Base-by-base conservation (phyloP, 2,113 vertebrate species). In the Engraulis encrasicolus region DNA sequence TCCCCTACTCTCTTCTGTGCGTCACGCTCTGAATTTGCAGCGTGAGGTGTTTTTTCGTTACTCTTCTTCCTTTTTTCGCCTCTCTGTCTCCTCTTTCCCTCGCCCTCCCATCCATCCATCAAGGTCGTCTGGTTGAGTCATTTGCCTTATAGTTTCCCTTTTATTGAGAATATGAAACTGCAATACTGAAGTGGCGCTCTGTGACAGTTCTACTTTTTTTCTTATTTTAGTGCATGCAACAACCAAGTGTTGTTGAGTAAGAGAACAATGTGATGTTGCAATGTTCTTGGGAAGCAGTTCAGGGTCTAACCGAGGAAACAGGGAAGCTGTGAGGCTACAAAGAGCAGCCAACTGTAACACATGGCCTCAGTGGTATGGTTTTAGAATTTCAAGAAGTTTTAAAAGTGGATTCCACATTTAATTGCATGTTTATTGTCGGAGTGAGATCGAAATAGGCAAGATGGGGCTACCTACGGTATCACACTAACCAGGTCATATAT, bases 1-100 rank as follows among this genome's bases (percentile, higher is more conserved):
- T 94, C 91, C 91, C 85, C 90, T 87, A 92, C 92, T 93, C 86
- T 89, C 87, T 82, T 89, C 78, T 82, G 89, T 94, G 93, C 92
- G 93, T 94, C 94, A 87, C 77, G 18, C 82, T 87, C 80, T 58
- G 23, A 45, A 81, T 20, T 34, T 71, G 49, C 66, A 27, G n/a
- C 83, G 81, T 91, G 87, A 91, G 58, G 58, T 12, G 58, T 66
- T 66, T 66, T 66, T 0, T 66, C 20, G 19, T 50, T 50, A 27
- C 6, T 19, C 31, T 14, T 6, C n/a, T 15, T 49, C 18, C 15
- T 31, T 66, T 66, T n/a, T n/a, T n/a, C n/a, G n/a, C n/a, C n/a
- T n/a, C n/a, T n/a, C n/a, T n/a, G n/a, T n/a, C n/a, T n/a, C n/a
- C n/a, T n/a, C n/a, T n/a, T n/a, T n/a, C n/a, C n/a, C 58, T 12